Evolutionary conservation across 1,140 invertebrate species (phyloP), one percentile per base, ranked within the genome.

Genomic region (Hycleus cichorii): DNA sequence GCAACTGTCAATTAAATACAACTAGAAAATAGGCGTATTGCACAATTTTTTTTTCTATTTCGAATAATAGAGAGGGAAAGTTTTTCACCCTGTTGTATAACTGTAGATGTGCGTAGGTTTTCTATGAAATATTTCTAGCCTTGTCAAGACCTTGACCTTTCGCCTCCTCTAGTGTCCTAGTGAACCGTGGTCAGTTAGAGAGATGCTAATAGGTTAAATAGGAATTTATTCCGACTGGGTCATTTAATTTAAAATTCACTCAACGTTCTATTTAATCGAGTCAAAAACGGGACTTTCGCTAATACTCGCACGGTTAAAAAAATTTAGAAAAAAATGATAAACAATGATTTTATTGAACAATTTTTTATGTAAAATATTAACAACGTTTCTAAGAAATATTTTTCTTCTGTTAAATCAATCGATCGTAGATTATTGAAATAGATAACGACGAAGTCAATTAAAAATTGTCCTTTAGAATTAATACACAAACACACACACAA

Each of bases 181-280:
- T 64, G 59, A 64, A 64, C 59, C 60, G 54, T 59, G 63, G 63
- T 64, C 63, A 64, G 50, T 57, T 58, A 57, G 62, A 32, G 32
- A 64, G 63, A 64, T 64, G 57, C 63, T 64, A 64, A 64, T 66
- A 59, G 64, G 64, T 66, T 63, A 63, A 66, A 63, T 58, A 32
- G 53, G 59, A 63, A 66, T 60, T 63, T 64, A 66, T 64, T 60
- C 32, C 58, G 58, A 63, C 61, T 62, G 59, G 58, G 62, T 60
- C 64, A 61, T 66, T 64, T 32, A 32, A 66, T 64, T 66, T 64
- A 32, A 66, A 61, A 64, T 64, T 60, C 51, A 58, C 54, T 47
- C 58, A 47, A 46, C 51, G 56, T 51, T 50, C 47, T 58, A 45
- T 58, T 62, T 58, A 58, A 62, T 62, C 39, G 51, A 53, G 39